Conservation (phyloP, 1,140 invertebrate genomes). For the Whitmania pigra region DNA sequence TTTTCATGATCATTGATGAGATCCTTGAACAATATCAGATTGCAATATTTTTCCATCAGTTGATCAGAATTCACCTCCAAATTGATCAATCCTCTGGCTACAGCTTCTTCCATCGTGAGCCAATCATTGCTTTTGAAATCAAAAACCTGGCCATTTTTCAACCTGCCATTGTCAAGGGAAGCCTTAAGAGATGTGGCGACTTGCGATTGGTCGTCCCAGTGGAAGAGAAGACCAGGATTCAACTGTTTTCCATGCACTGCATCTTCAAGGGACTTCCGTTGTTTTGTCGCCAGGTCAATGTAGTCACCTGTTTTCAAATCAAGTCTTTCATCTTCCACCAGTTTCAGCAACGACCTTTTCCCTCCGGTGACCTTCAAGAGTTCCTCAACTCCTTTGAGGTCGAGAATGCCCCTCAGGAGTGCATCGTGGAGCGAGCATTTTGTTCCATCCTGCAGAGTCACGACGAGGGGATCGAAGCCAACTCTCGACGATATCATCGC, state of each 20-base stretch:
- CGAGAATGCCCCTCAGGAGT: slow-evolving; percentile 32
- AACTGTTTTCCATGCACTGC: slow-evolving; percentile 22
- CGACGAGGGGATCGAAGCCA: slow-evolving; percentile 18
- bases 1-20: background rate
- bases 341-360: slow-evolving; percentile 33
- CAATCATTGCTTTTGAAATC: background rate
- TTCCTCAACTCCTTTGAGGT: slow-evolving; percentile 29
- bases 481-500: slow-evolving; percentile 20
- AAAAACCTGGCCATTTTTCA: background rate
- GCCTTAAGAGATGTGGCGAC: background rate
- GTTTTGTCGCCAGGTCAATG: slow-evolving; percentile 30
- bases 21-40: background rate
- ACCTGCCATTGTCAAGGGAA: background rate
- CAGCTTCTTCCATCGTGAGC: background rate
- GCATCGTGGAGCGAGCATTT: slow-evolving; percentile 32
- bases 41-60: background rate
- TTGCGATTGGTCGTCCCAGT: background rate
- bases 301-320: slow-evolving; percentile 37
- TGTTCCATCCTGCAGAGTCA: slow-evolving; percentile 19
- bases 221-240: background rate
- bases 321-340: slow-evolving; percentile 31
- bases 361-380: slow-evolving; percentile 27
- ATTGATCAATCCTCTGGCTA: background rate
- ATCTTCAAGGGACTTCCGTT: slow-evolving; percentile 24
- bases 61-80: background rate